phyloP scores from a whole-genome alignment of 2,797 vertebrate species.

The Scleropages formosus region DNA sequence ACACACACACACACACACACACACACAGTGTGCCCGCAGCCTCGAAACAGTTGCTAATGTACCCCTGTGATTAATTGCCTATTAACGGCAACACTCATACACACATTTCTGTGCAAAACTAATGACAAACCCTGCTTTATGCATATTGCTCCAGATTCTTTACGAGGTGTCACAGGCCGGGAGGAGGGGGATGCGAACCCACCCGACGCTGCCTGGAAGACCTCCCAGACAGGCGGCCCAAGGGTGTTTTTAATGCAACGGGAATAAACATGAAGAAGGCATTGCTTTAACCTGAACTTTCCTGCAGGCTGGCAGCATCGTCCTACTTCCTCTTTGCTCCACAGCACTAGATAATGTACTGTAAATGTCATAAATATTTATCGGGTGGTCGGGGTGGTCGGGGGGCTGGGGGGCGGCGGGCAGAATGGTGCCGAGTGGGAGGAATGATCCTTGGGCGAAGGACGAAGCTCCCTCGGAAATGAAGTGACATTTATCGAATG shows the following conservation, averaged over 20 bases:
- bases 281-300: not conserved
- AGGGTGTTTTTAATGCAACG: slow-evolving; percentile 1
- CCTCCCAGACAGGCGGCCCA: not conserved
- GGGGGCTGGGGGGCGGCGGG: not conserved
- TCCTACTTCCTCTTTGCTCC: not conserved
- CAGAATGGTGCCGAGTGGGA: not conserved
- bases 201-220: not conserved
- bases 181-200: not conserved
- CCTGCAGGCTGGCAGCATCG: not conserved
- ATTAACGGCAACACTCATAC: not conserved
- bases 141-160: not conserved
- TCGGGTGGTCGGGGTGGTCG: not conserved
- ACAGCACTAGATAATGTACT: not conserved
- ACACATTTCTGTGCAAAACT: not conserved
- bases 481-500: slow-evolving; percentile 17
- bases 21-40: not conserved
- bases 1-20: not conserved
- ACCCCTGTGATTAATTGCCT: slow-evolving; percentile 16
- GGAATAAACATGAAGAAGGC: not conserved
- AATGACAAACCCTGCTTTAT: not conserved
- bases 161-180: not conserved
- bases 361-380: slow-evolving; percentile 25
- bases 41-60: not conserved
- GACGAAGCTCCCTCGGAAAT: slow-evolving; percentile 4
- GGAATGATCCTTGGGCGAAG: not conserved